Evolutionary conservation across 2,888 invertebrate genomes (phyloP).

Genomic region (Sarcophaga rosellei): DNA sequence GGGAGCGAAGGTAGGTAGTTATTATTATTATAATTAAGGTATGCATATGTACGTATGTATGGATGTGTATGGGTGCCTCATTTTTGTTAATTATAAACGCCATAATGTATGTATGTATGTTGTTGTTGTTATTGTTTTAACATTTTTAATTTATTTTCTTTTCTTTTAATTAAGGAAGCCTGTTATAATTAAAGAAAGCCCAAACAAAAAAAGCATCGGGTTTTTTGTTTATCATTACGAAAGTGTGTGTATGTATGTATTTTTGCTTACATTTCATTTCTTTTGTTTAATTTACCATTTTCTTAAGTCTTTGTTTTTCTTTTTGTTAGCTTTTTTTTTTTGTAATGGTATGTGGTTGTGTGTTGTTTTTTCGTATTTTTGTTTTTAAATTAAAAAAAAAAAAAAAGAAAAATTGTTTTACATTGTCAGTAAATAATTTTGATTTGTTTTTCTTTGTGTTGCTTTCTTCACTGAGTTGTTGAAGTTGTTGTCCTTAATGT

Average conservation of each 20-base stretch:
- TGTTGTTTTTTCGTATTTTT: not conserved
- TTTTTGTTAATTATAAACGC: too few relatives aligned
- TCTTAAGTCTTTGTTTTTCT: conserved; percentile 52
- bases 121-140: not conserved
- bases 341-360: not conserved
- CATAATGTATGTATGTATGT: not conserved
- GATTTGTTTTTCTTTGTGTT: conserved; percentile 47
- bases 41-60: not conserved
- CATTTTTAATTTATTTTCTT: conserved; percentile 16
- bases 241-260: conserved; percentile 24
- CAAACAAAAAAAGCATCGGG: conserved; percentile 48
- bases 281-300: conserved; percentile 4
- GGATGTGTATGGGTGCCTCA: too few relatives aligned
- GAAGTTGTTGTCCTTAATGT: conserved; percentile 10
- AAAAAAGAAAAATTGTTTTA: conserved; percentile 21
- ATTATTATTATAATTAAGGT: not conserved
- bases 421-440: conserved; percentile 63
- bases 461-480: conserved; percentile 4
- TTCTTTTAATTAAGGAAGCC: conserved; percentile 54
- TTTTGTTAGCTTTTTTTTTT: conserved; percentile 40
- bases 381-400: conserved; percentile 41
- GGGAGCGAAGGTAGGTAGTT: not conserved
- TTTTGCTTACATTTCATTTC: conserved; percentile 22
- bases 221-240: conserved; percentile 12
- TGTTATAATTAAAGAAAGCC: conserved; percentile 39